Conservation (phyloP, 2,797 vertebrate species). For the Caiman crocodilus region DNA sequence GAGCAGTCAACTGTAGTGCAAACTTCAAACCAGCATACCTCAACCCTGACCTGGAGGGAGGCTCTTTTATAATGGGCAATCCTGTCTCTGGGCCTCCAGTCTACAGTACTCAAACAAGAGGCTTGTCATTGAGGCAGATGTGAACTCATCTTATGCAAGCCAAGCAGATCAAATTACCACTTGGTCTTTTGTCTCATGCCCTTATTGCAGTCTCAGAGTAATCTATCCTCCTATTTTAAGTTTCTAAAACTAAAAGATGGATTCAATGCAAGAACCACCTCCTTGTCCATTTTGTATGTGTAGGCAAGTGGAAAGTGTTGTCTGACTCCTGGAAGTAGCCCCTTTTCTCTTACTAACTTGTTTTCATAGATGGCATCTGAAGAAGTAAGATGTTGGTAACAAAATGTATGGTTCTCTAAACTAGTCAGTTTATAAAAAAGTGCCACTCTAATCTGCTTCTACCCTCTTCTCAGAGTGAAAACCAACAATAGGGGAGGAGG, state of each 20-base stretch:
- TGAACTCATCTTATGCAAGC: neutral
- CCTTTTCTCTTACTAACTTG: neutral
- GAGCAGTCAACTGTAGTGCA: neutral
- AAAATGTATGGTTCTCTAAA: too few species aligned
- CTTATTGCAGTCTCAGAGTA: neutral
- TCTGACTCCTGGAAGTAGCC: neutral
- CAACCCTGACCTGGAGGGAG: neutral
- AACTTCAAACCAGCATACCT: neutral
- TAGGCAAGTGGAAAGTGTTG: too few species aligned
- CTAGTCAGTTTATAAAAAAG: too few species aligned
- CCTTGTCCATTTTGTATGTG: too few species aligned
- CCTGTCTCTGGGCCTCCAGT: neutral
- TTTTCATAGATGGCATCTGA: neutral
- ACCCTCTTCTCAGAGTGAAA: accelerated
- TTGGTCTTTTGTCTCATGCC: neutral
- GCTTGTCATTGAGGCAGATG: neutral
- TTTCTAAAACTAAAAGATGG: accelerated
- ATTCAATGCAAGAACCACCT: too few species aligned
- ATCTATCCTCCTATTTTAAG: neutral
- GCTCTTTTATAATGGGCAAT: neutral
- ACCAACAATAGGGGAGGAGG: neutral
- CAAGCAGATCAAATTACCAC: neutral
- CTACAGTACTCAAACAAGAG: neutral
- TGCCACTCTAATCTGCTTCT: too few species aligned
- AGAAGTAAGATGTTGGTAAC: too few species aligned